Evolutionary conservation across 2,113 vertebrate species (phyloP).

Genomic region (Numenius arquata): DNA sequence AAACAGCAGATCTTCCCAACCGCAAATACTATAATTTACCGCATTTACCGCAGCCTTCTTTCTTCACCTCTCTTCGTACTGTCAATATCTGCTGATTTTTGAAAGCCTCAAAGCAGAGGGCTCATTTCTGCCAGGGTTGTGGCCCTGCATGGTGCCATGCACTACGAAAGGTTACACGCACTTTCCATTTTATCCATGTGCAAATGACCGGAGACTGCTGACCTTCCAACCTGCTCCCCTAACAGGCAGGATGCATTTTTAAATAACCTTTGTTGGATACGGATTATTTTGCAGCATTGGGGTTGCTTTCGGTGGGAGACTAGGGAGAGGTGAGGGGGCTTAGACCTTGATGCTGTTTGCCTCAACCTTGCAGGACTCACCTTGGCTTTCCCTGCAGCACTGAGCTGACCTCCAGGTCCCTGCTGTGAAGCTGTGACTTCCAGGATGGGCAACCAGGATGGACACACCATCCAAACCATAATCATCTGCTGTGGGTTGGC

Average conservation of each 20-base stretch:
- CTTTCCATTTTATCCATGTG: neutral
- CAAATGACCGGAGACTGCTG: neutral
- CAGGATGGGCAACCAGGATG: neutral
- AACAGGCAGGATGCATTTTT: neutral
- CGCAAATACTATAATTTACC: rapidly evolving
- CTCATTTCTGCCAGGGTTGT: neutral
- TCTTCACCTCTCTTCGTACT: neutral
- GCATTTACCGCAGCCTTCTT: neutral
- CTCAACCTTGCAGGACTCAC: neutral
- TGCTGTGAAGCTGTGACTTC: neutral
- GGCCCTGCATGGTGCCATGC: neutral
- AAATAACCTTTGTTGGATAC: neutral
- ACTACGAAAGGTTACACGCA: rapidly evolving
- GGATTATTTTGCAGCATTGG: neutral
- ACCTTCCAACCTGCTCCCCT: neutral
- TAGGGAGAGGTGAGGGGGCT: neutral
- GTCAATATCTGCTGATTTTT: neutral
- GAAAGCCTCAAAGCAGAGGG: neutral
- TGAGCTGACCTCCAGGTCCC: neutral
- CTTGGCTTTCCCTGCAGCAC: neutral
- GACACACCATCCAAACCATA: neutral
- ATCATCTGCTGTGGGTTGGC: neutral
- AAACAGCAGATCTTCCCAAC: neutral
- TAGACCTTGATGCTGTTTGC: neutral
- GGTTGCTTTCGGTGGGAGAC: neutral